Evolutionary conservation across 2,888 invertebrate genomes (phyloP), one percentile per base, ranked within the genome.

Genomic region (Troides oblongomaculatus): DNA sequence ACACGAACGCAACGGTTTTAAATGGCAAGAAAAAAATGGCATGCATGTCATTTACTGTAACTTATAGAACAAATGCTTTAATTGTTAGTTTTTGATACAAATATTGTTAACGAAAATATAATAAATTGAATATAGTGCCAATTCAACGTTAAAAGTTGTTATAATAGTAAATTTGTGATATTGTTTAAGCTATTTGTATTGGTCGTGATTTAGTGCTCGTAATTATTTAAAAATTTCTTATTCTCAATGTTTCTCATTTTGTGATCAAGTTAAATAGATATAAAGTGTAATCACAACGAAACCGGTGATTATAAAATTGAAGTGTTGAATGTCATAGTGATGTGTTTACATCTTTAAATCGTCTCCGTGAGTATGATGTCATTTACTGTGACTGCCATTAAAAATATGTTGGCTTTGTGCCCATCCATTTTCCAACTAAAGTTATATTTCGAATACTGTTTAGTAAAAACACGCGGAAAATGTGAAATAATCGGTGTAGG

Each of bases 391-490:
- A 82, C 84, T 87, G 84, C 86, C 85, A 85, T 87, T 91, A 89
- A 91, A 90, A 90, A 84, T 84, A 82, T 85, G 84, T 91, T 92
- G 92, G 92, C 92, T 91, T 86, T 88, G 89, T 92, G 92, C 92
- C 92, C 92, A 92, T 86, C 89, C 86, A 81, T 90, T 91, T 91
- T 88, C 89, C 88, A 88, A 81, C 81, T 84, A 84, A 83, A 77
- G 76, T 85, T 84, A 84, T 82, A 83, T 87, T 84, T 86, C 75
- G 78, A 82, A 85, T 81, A 84, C 78, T 75, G 81, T 83, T 89
- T 86, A 81, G 80, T 77, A 80, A 81, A 85, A 83, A 85, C 78
- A 89, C 84, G 88, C 82, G 87, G 83, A 83, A 83, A 36, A 85
- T 81, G 84, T 83, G 75, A 84, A 84, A 82, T 79, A 83, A 85